phyloP scores from a whole-genome alignment of 2,113 vertebrate genomes.

The Spea multiplicata region DNA sequence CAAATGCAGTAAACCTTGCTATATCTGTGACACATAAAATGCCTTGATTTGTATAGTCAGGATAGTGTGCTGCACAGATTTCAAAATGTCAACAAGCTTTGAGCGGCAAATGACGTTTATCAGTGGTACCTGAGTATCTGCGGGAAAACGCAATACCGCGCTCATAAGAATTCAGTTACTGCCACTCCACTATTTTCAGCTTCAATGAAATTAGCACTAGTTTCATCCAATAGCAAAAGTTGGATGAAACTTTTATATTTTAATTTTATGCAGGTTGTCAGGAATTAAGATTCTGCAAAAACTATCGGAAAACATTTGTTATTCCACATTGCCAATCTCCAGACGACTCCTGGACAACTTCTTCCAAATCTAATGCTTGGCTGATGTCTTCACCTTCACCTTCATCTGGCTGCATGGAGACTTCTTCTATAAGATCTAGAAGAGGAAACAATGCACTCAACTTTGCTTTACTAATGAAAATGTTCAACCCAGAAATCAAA shows the following conservation, averaged over 20 bases:
- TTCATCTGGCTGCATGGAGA: conserved; percentile 52
- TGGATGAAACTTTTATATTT: background rate
- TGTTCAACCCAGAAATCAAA: background rate
- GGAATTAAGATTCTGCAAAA: background rate
- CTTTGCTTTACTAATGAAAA: background rate
- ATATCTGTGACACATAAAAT: background rate
- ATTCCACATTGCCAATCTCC: conserved; percentile 78
- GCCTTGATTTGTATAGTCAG: background rate
- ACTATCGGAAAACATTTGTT: conserved; percentile 73
- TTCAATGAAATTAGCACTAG: background rate
- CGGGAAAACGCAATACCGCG: conserved; percentile 35
- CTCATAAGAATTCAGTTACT: conserved; percentile 1
- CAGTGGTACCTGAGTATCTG: conserved; percentile 67
- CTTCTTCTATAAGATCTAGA: conserved; percentile 64
- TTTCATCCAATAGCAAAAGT: background rate
- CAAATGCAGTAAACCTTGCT: conserved; percentile 9
- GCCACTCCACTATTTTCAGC: no score
- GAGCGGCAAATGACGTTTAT: conserved; percentile 50
- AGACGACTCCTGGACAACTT: conserved; percentile 73
- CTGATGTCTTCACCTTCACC: conserved; percentile 70
- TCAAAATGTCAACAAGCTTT: conserved; percentile 50
- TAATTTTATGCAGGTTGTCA: background rate
- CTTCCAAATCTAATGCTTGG: conserved; percentile 72
- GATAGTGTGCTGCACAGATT: conserved; percentile 36
- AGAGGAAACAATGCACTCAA: background rate